Evolutionary conservation across 1,140 invertebrate genomes (phyloP), one percentile per base, ranked within the genome.

Genomic region (Zaprionus camerounensis): DNA sequence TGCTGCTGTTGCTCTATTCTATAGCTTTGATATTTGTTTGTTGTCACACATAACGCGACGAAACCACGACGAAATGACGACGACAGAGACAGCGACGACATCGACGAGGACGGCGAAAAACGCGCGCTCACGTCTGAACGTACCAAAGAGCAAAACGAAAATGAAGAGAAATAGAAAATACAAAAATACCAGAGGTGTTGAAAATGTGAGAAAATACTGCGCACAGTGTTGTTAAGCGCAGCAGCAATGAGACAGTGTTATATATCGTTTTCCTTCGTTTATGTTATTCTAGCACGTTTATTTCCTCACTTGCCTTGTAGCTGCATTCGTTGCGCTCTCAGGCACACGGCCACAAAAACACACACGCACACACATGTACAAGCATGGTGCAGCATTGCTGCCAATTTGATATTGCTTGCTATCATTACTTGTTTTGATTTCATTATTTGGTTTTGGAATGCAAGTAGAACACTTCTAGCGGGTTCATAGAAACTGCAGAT

Each of bases 81-180:
- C 38, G 34, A 62, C 67, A 11, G 58, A 17, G 31, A 58, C 31
- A 58, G n/a, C 53, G 26, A 46, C 55, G 41, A 46, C 55, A 22
- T 51, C 46, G 67, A 70, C 53, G 31, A 51, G 57, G 51, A 71
- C 71, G 49, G 51, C 58, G 44, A 74, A 76, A 76, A 63, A 36
- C 67, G 71, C 71, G 68, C 73, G 68, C 61, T 71, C 55, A 71
- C 73, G 73, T 71, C 73, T 65, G 68, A 34, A 71, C 73, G 73
- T 64, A 76, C 44, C 73, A 76, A 71, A 76, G 73, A 76, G 73
- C 73, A 76, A 76, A 76, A 76, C 73, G 73, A 76, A 76, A 76
- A 71, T 76, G 73, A 76, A 71, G 73, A 76, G 68, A 64, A 65
- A 71, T 76, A 56, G 55, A 76, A 71, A 76, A 71, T 76, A 76